phyloP scores from a whole-genome alignment of 2,113 vertebrate species.

The Periophthalmus modestus region DNA sequence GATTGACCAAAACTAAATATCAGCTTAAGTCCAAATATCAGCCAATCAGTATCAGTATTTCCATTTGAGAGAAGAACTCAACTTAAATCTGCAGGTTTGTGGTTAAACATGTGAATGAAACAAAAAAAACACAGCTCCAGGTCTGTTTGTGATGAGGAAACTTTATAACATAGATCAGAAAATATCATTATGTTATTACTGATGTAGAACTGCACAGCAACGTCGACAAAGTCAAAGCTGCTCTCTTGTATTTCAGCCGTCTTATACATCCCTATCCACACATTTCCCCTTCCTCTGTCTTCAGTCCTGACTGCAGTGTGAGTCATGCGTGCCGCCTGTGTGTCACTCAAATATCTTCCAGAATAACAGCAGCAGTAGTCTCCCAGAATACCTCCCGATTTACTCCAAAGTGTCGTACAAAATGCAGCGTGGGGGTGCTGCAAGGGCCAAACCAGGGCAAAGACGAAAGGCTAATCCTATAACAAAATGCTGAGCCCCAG shows the following conservation, averaged over 20 bases:
- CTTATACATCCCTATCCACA: conserved; percentile 1
- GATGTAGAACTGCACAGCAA: too few relatives aligned
- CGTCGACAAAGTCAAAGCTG: not conserved
- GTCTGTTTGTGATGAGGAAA: too few relatives aligned
- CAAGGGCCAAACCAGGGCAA: conserved; percentile 22
- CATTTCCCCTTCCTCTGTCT: conserved; percentile 15
- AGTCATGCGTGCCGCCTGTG: conserved; percentile 46
- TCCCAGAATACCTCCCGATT: conserved; percentile 4
- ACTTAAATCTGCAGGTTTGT: too few relatives aligned
- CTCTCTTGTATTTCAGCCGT: not conserved
- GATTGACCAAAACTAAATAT: too few relatives aligned
- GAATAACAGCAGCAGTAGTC: conserved; percentile 17
- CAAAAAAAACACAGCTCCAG: not conserved
- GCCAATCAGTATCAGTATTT: too few relatives aligned
- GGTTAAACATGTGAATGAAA: too few relatives aligned
- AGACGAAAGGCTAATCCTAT: conserved; percentile 46
- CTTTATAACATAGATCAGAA: too few relatives aligned
- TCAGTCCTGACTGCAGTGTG: conserved; percentile 54
- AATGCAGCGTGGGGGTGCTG: not conserved
- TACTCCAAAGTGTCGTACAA: not conserved
- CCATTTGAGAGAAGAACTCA: too few relatives aligned
- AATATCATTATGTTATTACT: too few relatives aligned
- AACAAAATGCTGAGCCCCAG: conserved; percentile 36
- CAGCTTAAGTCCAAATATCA: too few relatives aligned
- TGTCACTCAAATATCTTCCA: conserved; percentile 25